phyloP scores from a whole-genome alignment of 92 coral and sea anemone genomes.

The Parazoanthus darwini region DNA sequence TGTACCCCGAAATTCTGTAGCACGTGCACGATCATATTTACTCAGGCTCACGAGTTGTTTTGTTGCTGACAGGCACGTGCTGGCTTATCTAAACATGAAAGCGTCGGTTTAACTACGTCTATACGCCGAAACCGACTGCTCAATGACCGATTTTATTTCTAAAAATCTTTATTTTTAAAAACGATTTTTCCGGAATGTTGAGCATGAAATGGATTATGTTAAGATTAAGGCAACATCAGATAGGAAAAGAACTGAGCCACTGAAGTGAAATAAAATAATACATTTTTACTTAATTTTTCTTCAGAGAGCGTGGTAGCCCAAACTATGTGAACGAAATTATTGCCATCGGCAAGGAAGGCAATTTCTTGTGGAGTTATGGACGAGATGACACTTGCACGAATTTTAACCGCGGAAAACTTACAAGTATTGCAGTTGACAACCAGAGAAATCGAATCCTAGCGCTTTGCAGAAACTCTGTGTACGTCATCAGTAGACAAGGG shows the following conservation, averaged over 20 bases:
- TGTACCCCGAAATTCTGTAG: too few relatives aligned
- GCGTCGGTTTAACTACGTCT: too few relatives aligned
- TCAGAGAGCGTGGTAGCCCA: conserved; percentile 36
- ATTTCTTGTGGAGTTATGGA: conserved; percentile 63
- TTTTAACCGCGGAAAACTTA: conserved; percentile 49
- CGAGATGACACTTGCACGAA: conserved; percentile 28
- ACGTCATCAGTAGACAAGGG: conserved; percentile 55
- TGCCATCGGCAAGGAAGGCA: conserved; percentile 52
- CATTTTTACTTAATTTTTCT: neutral
- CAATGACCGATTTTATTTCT: too few relatives aligned
- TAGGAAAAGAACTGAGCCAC: too few relatives aligned
- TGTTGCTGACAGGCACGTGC: neutral
- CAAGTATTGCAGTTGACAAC: conserved; percentile 62
- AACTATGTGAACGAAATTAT: conserved; percentile 59
- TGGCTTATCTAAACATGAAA: neutral
- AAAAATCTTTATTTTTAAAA: too few relatives aligned
- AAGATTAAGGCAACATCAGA: too few relatives aligned
- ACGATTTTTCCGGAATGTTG: too few relatives aligned
- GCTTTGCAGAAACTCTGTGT: conserved; percentile 49
- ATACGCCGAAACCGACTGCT: too few relatives aligned
- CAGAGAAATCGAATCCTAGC: conserved; percentile 52
- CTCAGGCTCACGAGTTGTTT: neutral
- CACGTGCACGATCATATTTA: too few relatives aligned
- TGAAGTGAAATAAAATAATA: too few relatives aligned
- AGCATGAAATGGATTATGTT: too few relatives aligned